Evolutionary conservation across 2,797 vertebrate species (phyloP).

Genomic region (Sebastes wilsoni): DNA sequence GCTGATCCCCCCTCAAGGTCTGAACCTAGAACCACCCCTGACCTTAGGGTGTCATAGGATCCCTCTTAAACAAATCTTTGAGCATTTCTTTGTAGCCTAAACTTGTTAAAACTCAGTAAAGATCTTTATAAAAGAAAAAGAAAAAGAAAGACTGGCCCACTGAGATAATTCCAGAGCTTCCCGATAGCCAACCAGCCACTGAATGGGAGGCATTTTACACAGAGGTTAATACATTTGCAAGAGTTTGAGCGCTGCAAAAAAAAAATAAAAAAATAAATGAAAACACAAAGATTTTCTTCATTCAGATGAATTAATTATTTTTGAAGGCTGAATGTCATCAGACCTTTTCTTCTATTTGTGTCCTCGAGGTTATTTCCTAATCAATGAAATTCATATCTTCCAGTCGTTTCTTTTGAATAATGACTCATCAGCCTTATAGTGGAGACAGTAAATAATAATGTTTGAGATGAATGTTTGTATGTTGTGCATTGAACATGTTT

Average conservation of each 20-base stretch:
- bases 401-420: background rate
- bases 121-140: no score
- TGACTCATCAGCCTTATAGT: background rate
- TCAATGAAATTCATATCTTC: background rate
- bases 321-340: background rate
- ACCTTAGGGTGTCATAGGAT: background rate
- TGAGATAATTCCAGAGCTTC: no score
- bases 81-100: no score
- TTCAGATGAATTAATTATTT: background rate
- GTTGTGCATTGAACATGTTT: background rate
- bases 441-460: background rate
- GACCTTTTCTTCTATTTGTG: no score
- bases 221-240: background rate
- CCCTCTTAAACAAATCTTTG: background rate
- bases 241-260: background rate
- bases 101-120: no score
- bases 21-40: no score
- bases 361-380: no score
- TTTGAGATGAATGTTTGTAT: background rate
- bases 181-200: no score
- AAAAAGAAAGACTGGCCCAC: no score
- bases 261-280: background rate
- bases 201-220: background rate
- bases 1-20: no score
- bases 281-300: background rate